Base-by-base conservation (phyloP, 1,140 invertebrate genomes). In the Pemphigus obesinymphae region DNA sequence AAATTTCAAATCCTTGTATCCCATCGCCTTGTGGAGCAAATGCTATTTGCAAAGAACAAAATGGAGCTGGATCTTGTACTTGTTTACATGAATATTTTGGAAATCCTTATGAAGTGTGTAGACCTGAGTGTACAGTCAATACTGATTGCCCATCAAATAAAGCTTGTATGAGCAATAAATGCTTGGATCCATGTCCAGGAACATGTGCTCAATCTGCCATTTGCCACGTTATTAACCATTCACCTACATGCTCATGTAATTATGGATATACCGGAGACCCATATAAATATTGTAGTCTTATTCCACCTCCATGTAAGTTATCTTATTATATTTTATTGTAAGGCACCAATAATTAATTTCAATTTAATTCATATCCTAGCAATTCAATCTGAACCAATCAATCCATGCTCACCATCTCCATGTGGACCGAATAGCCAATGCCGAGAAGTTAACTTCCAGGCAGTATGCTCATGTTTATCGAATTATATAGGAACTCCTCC, bases 181-280 rank as follows among this genome's bases (percentile, higher is more conserved):
- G 90, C 82, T 84, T 83, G 26, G 86, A 88, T 83, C 89, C 89
- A 20, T 89, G 89, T 83, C 85, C 87, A 26, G 89, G 89, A 75
- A 85, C 87, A 11, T 91, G 90, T 84, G 89, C 89, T 8, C 84
- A 85, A 20, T 84, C 86, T 1, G 90, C 93, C 1, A 87, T 89
- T 72, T 94, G 92, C 86, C 88, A 90, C 86, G 91, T 93, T 50
- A 89, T 92, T 15, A 92, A 92, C 86, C 93, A 95, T 84, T 93
- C 91, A 87, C 93, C 93, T 0, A 90, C 93, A 63, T 94, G 93
- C 87, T 90, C 88, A 80, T 94, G 93, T 87, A 89, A 90, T 53
- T 75, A 87, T 23, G 88, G 87, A 26, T 89, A 90, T 76, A 92
- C 90, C 58, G 93, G 93, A 78, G 92, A 94, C 90, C 92, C 92